A percentile compares a stretch with the other conserved stretches of the same genome.
phyloP scores from a whole-genome alignment of 2,888 invertebrate species.

The Eristalis pertinax region DNA sequence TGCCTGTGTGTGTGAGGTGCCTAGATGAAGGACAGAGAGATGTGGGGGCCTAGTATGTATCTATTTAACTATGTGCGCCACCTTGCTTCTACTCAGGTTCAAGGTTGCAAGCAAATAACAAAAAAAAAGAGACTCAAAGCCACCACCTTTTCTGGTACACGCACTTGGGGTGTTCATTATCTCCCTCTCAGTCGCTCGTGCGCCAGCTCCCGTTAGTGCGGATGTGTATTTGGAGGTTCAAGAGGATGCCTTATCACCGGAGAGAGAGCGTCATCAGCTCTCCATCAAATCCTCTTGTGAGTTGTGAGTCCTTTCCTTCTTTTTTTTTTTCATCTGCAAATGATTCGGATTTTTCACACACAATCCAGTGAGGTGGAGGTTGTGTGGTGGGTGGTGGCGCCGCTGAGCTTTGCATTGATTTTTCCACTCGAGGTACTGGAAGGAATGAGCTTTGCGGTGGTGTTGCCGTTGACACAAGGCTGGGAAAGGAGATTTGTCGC shows the following conservation, averaged over 20 bases:
- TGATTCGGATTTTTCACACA: conserved; percentile 54
- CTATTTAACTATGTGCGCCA: conserved; percentile 24
- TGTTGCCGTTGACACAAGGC: conserved; percentile 14
- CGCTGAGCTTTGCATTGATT: conserved; percentile 5
- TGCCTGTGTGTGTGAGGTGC: background rate
- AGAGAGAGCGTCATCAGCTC: conserved; percentile 40
- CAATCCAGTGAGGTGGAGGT: background rate
- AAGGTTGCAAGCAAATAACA: conserved; percentile 50
- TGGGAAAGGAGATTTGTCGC: too few species aligned
- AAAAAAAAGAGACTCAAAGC: conserved; percentile 12
- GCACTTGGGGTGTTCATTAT: conserved; percentile 50
- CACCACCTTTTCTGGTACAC: conserved; percentile 30
- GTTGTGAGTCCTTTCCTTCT: conserved; percentile 7
- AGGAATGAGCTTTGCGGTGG: background rate
- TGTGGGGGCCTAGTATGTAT: conserved; percentile 10
- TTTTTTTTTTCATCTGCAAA: conserved; percentile 33
- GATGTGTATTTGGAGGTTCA: conserved; percentile 9
- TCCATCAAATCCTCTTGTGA: conserved; percentile 45
- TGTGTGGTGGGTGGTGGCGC: background rate
- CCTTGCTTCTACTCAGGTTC: conserved; percentile 49
- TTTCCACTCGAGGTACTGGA: conserved; percentile 6
- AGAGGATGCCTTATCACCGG: conserved; percentile 53
- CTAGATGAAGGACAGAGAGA: background rate
- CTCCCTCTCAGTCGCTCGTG: background rate
- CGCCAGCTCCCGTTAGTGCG: background rate